A percentile compares a stretch with the other conserved stretches of the same genome.
These are phyloP conservation scores for Papilio dardanus DNA, from an alignment of 1,140 invertebrate species.

Conservation along the genomic window DNA sequence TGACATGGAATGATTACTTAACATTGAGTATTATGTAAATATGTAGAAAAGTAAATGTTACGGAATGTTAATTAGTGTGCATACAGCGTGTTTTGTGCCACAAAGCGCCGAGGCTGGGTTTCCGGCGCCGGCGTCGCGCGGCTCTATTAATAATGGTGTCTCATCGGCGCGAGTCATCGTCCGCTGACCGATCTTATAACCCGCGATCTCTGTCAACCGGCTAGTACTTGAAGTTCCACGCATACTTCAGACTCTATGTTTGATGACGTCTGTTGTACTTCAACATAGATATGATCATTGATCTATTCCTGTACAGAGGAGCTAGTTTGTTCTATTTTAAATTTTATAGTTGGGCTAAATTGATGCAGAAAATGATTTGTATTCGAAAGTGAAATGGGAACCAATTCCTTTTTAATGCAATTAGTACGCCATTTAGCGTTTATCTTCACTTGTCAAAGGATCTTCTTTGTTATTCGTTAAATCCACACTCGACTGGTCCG, in stretches of 20 bases:
- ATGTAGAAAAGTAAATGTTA: conserved; percentile 3
- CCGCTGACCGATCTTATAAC: conserved; percentile 63
- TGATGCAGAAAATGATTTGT: not conserved
- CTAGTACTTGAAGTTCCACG: conserved; percentile 39
- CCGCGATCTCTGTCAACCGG: conserved; percentile 55
- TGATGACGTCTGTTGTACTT: conserved; percentile 1
- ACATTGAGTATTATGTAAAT: not conserved
- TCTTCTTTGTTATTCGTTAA: not conserved
- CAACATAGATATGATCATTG: not conserved
- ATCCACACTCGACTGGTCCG: not conserved
- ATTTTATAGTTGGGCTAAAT: not conserved
- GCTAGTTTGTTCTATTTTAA: conserved; percentile 5
- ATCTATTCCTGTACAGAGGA: not conserved
- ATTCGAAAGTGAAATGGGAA: not conserved
- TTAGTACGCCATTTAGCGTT: not conserved
- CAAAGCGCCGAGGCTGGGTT: conserved; percentile 65
- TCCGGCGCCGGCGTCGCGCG: conserved; percentile 75
- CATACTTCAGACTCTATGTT: conserved; percentile 37
- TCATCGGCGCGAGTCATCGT: conserved; percentile 76
- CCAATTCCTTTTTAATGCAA: not conserved
- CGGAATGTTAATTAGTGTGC: not conserved
- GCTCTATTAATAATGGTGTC: conserved; percentile 80
- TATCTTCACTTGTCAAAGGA: not conserved
- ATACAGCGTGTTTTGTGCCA: conserved; percentile 37
- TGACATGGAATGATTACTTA: not conserved